Conservation (phyloP, 2,888 invertebrate genomes). For the Pristionchus exspectatus region DNA sequence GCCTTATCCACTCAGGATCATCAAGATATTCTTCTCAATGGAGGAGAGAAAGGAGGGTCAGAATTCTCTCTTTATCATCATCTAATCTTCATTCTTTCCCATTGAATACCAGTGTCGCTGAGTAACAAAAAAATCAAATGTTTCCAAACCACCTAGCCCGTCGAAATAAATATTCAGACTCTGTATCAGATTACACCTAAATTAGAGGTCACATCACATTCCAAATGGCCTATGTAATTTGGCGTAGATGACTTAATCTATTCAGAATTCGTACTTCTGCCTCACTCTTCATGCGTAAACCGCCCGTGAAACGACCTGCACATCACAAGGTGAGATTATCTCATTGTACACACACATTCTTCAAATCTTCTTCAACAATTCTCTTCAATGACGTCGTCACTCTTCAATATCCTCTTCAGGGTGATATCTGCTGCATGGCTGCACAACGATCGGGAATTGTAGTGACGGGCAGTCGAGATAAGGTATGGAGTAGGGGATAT, state of each 20-base stretch:
- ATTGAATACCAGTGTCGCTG: not conserved
- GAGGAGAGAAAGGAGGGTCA: constrained; percentile 21
- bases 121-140: not conserved
- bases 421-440: constrained; percentile 46
- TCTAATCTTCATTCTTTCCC: not conserved
- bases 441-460: constrained; percentile 54
- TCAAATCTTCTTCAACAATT: not conserved
- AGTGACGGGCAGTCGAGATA: constrained; percentile 53
- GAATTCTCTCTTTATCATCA: not conserved
- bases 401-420: constrained; percentile 10
- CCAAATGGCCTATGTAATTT: not conserved
- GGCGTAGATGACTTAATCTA: not conserved
- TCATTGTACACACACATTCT: not conserved
- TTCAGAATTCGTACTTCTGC: constrained; percentile 51
- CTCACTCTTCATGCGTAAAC: constrained; percentile 52
- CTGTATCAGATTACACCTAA: not conserved
- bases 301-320: constrained; percentile 51
- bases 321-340: constrained; percentile 30
- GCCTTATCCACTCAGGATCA: constrained; percentile 52
- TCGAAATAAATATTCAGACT: not conserved
- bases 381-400: not conserved
- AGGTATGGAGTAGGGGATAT: constrained; percentile 16
- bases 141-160: not conserved
- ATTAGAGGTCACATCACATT: not conserved
- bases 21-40: constrained; percentile 52